These are phyloP conservation scores for Balaenoptera acutorostrata DNA, from an alignment of 2,113 vertebrate genomes.

Conservation along the genomic window DNA sequence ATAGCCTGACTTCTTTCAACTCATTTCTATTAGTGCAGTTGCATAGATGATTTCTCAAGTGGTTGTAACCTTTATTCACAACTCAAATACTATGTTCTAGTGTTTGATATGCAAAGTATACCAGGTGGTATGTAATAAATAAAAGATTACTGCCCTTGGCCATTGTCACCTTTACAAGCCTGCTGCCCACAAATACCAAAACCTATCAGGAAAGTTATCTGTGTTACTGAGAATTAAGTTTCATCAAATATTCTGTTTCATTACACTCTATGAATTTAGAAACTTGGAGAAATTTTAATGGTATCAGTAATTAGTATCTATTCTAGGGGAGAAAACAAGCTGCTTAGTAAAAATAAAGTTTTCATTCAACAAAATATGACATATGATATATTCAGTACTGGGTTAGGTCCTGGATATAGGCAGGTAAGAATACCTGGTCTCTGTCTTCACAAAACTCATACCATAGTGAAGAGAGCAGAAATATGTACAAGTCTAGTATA, in stretches of 20 bases:
- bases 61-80: not conserved
- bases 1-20: not conserved
- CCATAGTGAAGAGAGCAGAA: not conserved
- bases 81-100: not conserved
- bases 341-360: not conserved
- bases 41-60: not conserved
- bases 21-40: not conserved
- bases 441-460: not conserved
- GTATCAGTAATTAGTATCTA: not conserved
- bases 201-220: not conserved
- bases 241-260: not conserved
- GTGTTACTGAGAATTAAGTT: not conserved
- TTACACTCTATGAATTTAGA: not conserved
- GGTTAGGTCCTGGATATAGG: not conserved
- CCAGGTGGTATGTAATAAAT: not conserved
- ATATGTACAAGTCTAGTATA: not conserved
- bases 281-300: not conserved
- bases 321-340: not conserved
- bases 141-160: not conserved
- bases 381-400: not conserved
- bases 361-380: not conserved
- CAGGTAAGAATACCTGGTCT: not conserved
- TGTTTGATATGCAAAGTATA: not conserved
- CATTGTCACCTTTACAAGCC: not conserved
- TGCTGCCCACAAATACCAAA: not conserved